These are phyloP conservation scores for Pinctada fucata DNA, from an alignment of 2,888 invertebrate genomes.

Conservation along the genomic window DNA sequence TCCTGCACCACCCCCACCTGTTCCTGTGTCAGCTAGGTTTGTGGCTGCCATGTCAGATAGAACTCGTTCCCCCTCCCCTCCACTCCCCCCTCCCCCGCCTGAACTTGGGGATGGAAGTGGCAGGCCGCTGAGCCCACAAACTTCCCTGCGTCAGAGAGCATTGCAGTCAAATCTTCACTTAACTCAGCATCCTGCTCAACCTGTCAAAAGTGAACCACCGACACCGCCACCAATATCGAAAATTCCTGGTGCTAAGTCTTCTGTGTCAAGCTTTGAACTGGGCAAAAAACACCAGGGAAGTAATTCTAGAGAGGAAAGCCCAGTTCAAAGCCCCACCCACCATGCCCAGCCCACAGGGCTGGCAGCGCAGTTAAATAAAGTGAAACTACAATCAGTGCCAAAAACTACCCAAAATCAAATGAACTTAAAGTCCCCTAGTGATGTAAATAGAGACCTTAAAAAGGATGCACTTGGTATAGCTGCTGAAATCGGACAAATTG, in stretches of 20 bases:
- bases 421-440: background rate
- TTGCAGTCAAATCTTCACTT: background rate
- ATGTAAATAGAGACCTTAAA: background rate
- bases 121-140: background rate
- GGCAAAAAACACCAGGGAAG: slow-evolving; percentile 36
- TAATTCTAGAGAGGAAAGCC: slow-evolving; percentile 15
- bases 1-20: slow-evolving; percentile 54
- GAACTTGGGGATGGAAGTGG: slow-evolving; percentile 34
- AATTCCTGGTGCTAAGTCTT: slow-evolving; percentile 40
- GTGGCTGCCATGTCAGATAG: slow-evolving; percentile 41
- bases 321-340: slow-evolving; percentile 44
- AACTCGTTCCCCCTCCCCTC: slow-evolving; percentile 56
- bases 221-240: slow-evolving; percentile 52
- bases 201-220: slow-evolving; percentile 37
- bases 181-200: background rate
- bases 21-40: slow-evolving; percentile 50
- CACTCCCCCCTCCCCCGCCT: slow-evolving; percentile 61
- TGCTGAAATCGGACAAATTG: slow-evolving; percentile 32
- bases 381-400: slow-evolving; percentile 20
- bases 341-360: slow-evolving; percentile 6
- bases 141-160: background rate
- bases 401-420: background rate
- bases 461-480: slow-evolving; percentile 25
- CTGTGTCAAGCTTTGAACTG: slow-evolving; percentile 37
- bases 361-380: slow-evolving; percentile 24